Evolutionary conservation across 2,888 invertebrate genomes (phyloP).

Genomic region (Pyrrhia umbra): DNA sequence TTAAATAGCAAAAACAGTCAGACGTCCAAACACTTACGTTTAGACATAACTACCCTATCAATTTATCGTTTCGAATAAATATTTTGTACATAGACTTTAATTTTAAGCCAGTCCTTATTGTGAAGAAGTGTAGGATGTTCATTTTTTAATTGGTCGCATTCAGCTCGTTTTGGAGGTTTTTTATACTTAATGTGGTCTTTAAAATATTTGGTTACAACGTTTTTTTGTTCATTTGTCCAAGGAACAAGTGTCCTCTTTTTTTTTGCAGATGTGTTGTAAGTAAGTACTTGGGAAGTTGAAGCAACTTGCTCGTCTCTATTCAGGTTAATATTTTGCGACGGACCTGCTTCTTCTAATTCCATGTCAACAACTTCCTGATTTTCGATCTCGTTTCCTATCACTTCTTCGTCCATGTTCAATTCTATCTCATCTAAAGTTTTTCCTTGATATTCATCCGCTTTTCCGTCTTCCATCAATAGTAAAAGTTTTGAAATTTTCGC

Average conservation of each 20-base stretch:
- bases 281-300: no score
- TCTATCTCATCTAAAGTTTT: slow-evolving; percentile 46
- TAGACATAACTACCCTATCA: no score
- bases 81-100: slow-evolving; percentile 55
- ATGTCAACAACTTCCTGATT: background rate
- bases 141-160: slow-evolving; percentile 52
- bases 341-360: no score
- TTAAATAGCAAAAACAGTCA: no score
- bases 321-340: no score
- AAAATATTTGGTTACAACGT: slow-evolving; percentile 36
- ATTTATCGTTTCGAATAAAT: slow-evolving; percentile 29
- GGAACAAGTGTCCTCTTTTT: slow-evolving; percentile 15
- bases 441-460: no score
- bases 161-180: slow-evolving; percentile 47
- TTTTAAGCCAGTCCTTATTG: slow-evolving; percentile 57
- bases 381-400: slow-evolving; percentile 6
- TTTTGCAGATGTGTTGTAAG: background rate
- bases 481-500: slow-evolving; percentile 53
- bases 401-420: slow-evolving; percentile 41
- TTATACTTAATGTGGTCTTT: slow-evolving; percentile 41
- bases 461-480: slow-evolving; percentile 54
- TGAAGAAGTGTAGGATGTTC: slow-evolving; percentile 30
- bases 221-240: no score
- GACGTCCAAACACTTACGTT: no score
- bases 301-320: no score